Base-by-base conservation (phyloP, 1,140 invertebrate genomes). In the Tetragnatha versicolor region DNA sequence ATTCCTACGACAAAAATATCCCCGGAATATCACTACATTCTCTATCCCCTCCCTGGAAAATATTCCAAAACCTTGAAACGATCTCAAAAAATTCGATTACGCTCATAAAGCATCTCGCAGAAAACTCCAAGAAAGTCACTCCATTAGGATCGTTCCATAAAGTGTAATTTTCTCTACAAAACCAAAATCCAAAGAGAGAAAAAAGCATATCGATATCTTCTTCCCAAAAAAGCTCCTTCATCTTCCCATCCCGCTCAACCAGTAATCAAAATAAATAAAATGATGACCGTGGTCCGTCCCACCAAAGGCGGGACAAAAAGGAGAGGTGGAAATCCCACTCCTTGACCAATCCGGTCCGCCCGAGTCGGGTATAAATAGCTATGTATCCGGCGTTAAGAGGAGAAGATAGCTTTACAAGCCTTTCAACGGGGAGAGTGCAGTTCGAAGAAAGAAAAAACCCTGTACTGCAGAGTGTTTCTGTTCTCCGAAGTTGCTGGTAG, bases 401-500 rank as follows among this genome's bases (percentile, higher is more conserved):
- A 66, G 33, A 25, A 70, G 66, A 33, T 53, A 55, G 66, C 66
- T 70, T 55, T 37, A 53, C 29, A 37, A 70, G 66, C 66, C 42
- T 66, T 45, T 35, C n/a, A 68, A 49, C 29, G 66, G 66, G 49
- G 66, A 33, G 66, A 53, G 66, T 49, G 14, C 49, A 35, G 49
- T 22, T 55, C 10, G 25, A 37, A 37, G 49, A 31, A 33, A 49
- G 66, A 53, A 70, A 63, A 63, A 70, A 53, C 66, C 55, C 49
- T 70, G 66, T 35, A 29, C 31, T 55, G 20, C 66, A 70, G 66
- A 12, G 47, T 70, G 49, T 51, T 55, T 70, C 66, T 70, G 31
- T 68, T 35, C 66, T 70, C 49, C 25, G 17, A 55, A 49, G 66
- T 53, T 70, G 55, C 53, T 53, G 66, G 66, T 70, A 70, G 14